Percentiles rank a stretch among this genome's conserved stretches.
Evolutionary conservation across 2,888 invertebrate species (phyloP).

Genomic region (Melitaea athalia): DNA sequence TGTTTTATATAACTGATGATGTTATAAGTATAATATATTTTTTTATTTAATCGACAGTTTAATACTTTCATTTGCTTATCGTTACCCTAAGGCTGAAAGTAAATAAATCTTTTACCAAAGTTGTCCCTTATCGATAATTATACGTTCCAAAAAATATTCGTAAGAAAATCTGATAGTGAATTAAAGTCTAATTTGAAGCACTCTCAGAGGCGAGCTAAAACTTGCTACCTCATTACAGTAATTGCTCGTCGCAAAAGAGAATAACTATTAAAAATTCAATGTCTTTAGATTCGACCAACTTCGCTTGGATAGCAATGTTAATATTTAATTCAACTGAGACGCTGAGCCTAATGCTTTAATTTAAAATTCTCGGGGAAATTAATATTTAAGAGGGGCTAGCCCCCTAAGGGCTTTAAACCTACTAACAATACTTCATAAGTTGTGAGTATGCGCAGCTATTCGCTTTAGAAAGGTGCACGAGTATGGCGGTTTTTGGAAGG

Average conservation of each 20-base stretch:
- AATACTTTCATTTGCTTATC: not conserved
- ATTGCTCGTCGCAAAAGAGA: slow-evolving; percentile 67
- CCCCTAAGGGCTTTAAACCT: slow-evolving; percentile 58
- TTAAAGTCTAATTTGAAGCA: slow-evolving; percentile 54
- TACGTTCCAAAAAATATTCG: slow-evolving; percentile 44
- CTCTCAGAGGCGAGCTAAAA: slow-evolving; percentile 53
- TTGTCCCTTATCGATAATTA: slow-evolving; percentile 30
- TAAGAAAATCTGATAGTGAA: slow-evolving; percentile 52
- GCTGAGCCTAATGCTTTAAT: slow-evolving; percentile 73
- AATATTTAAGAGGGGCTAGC: slow-evolving; percentile 71
- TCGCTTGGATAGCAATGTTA: slow-evolving; percentile 70
- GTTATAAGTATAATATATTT: not conserved
- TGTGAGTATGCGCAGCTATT: slow-evolving; percentile 64
- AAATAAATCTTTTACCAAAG: slow-evolving; percentile 12
- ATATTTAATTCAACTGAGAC: slow-evolving; percentile 74
- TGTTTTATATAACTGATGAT: not conserved
- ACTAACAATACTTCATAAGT: slow-evolving; percentile 52
- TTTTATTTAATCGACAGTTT: not conserved
- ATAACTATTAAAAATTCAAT: slow-evolving; percentile 78
- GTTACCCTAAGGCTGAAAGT: not conserved
- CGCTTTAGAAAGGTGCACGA: slow-evolving; percentile 58
- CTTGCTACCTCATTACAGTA: slow-evolving; percentile 73
- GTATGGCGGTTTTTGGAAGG: slow-evolving; percentile 39
- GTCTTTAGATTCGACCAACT: slow-evolving; percentile 63
- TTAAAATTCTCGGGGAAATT: slow-evolving; percentile 79